Conservation (phyloP, 92 coral and sea anemone species). For the Blastomussa wellsi region DNA sequence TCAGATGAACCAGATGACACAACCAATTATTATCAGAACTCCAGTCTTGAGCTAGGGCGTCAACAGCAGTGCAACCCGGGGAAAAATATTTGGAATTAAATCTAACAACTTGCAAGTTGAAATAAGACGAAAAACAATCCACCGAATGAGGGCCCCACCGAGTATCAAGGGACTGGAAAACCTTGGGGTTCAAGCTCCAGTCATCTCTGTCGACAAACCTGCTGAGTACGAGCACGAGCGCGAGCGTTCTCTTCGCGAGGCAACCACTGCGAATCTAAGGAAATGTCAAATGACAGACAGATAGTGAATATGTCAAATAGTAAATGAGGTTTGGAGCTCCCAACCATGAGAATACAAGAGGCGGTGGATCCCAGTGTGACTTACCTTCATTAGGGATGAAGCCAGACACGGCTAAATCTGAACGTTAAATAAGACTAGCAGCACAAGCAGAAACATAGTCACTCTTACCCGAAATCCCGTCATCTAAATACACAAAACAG, state of each 20-base stretch:
- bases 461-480: conserved; percentile 44
- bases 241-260: too few relatives aligned
- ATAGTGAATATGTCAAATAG: background rate
- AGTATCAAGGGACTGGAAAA: too few relatives aligned
- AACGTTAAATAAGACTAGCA: conserved; percentile 18
- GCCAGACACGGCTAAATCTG: conserved; percentile 31
- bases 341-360: too few relatives aligned
- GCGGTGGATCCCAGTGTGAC: too few relatives aligned
- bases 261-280: too few relatives aligned
- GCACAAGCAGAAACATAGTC: too few relatives aligned
- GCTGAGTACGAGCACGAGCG: too few relatives aligned
- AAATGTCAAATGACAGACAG: background rate
- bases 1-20: conserved; percentile 15
- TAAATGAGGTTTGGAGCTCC: too few relatives aligned
- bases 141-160: conserved; percentile 57
- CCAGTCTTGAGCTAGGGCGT: too few relatives aligned
- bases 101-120: conserved; percentile 42
- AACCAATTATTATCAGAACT: too few relatives aligned
- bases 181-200: too few relatives aligned
- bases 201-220: too few relatives aligned
- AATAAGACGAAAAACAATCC: conserved; percentile 49
- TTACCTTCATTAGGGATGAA: conserved; percentile 8
- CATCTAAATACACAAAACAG: conserved; percentile 48
- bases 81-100: conserved; percentile 54
- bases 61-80: conserved; percentile 55